A percentile compares a stretch with the other conserved stretches of the same genome.
These are phyloP conservation scores for Clarias fuscus DNA, from an alignment of 2,797 vertebrate genomes.

Conservation along the genomic window DNA sequence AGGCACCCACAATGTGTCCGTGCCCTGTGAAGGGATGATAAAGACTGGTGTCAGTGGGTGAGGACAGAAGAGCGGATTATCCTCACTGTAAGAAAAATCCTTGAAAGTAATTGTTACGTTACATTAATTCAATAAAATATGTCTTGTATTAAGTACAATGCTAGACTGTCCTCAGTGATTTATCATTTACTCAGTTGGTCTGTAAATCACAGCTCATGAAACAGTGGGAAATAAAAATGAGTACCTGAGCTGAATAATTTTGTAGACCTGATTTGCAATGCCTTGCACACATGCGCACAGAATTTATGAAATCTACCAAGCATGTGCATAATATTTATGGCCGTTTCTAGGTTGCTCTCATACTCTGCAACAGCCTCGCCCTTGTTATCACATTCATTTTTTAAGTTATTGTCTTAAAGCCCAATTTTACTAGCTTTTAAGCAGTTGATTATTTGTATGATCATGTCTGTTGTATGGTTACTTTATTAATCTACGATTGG, in stretches of 20 bases:
- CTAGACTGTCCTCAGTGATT: constrained; percentile 57
- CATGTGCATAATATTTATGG: neutral
- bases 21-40: constrained; percentile 43
- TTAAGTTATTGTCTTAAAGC: neutral
- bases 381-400: constrained; percentile 1
- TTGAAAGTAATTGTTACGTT: constrained; percentile 7
- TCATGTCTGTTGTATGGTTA: neutral
- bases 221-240: constrained; percentile 51
- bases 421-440: neutral
- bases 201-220: constrained; percentile 78
- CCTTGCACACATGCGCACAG: constrained; percentile 46
- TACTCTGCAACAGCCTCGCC: neutral
- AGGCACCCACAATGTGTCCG: constrained; percentile 10
- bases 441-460: neutral
- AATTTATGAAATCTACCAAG: neutral
- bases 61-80: constrained; percentile 46
- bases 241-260: constrained; percentile 69
- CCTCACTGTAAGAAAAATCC: constrained; percentile 11
- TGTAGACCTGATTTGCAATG: constrained; percentile 71
- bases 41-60: constrained; percentile 16
- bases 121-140: constrained; percentile 7
- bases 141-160: neutral
- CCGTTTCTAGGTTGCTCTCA: neutral
- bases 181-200: constrained; percentile 77
- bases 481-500: neutral